A percentile compares a stretch with the other conserved stretches of the same genome.
Evolutionary conservation across 1,140 invertebrate genomes (phyloP).

Genomic region (Leptestheria dahalacensis): DNA sequence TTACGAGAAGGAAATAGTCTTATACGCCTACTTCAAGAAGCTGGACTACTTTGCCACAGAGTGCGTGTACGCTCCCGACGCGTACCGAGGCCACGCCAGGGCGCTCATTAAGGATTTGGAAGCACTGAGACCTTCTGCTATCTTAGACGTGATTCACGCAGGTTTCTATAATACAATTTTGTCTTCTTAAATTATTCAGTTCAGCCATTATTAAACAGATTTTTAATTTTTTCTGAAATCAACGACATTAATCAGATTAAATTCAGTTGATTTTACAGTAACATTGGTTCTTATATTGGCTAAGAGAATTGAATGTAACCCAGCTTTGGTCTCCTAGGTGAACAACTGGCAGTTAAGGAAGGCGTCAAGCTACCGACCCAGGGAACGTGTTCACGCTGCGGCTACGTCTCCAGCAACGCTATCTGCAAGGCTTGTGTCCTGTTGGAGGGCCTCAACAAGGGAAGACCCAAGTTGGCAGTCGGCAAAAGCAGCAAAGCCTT

Average conservation of each 20-base stretch:
- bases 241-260: not conserved
- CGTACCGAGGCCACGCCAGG: slow-evolving; percentile 86
- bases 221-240: slow-evolving; percentile 9
- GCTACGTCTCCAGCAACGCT: slow-evolving; percentile 88
- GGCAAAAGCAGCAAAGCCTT: slow-evolving; percentile 66
- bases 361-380: slow-evolving; percentile 63
- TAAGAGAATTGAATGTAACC: too few species aligned
- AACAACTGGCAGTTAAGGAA: slow-evolving; percentile 67
- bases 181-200: too few species aligned
- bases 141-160: slow-evolving; percentile 96
- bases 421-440: slow-evolving; percentile 95
- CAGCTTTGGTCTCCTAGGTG: too few species aligned
- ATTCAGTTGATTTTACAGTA: too few species aligned
- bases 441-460: slow-evolving; percentile 87
- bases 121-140: slow-evolving; percentile 76
- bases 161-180: too few species aligned
- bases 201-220: too few species aligned
- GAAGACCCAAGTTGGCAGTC: slow-evolving; percentile 69
- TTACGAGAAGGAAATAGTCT: slow-evolving; percentile 99
- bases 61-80: slow-evolving; percentile 96
- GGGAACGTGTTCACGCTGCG: slow-evolving; percentile 68
- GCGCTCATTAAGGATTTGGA: slow-evolving; percentile 91
- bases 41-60: slow-evolving; percentile 99
- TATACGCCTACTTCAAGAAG: slow-evolving; percentile 96
- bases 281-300: too few species aligned